Base-by-base conservation (phyloP, 23 tunicate species). In the Trididemnum miniatum region DNA sequence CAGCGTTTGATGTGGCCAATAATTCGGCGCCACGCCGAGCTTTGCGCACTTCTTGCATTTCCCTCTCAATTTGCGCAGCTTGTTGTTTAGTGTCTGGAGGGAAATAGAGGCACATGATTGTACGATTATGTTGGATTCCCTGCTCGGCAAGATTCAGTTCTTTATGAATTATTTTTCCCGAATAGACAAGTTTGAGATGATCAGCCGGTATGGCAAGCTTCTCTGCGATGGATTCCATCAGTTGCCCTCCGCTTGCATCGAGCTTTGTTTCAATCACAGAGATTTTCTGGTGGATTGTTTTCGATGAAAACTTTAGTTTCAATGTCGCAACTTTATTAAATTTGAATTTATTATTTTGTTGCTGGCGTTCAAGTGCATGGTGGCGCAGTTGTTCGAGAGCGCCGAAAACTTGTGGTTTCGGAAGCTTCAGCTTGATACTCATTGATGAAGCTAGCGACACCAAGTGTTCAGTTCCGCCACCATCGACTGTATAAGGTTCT, bases 11-110 rank as follows among this genome's bases (percentile, higher is more conserved):
- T 60, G 85, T 40, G 18, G 91, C 88, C 27, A 91, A 35, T 50
- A 91, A 67, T 54, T 86, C 97, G 1, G 97, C 97, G 18, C 97
- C 97, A 44, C 82, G 62, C 62, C 82, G 89, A 26, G 91, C 85
- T 30, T 78, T 66, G 27, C 77, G 76, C 29, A 91, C 85, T 33
- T 77, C 87, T 50, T 82, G 65, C 31, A 82, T 67, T 75, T 82
- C 91, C 32, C 33, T 39, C 30, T 73, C 79, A 20, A 30, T 59
- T 24, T 67, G 38, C 15, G 59, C 25, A 35, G 87, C 71, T 37
- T 86, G 40, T 44, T 40, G 71, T 27, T 83, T 52, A 15, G 38
- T 63, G 0, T 83, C 65, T 22, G 60, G 31, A 9, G 86, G 36
- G 35, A 86, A 57, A 44, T 82, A 50, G 83, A 91, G 49, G 57